Base-by-base conservation (phyloP, 2,888 invertebrate species). In the Mechanitis messenoides region DNA sequence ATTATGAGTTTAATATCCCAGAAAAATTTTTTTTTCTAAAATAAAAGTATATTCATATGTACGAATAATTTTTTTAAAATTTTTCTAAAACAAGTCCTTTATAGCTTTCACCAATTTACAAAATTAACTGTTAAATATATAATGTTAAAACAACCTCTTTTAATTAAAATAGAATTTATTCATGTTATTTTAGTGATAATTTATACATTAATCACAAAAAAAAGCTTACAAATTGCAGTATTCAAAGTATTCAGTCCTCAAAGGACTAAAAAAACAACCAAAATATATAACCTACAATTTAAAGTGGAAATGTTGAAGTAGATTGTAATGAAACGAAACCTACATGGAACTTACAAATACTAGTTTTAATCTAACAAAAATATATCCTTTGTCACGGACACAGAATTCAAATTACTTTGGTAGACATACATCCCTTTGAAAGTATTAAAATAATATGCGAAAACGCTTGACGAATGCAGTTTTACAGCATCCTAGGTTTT, bases 401-500 rank as follows among this genome's bases (percentile, higher is more conserved):
- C 59, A 60, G 28, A 46, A 55, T 59, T 20, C 6, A 54, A 55
- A 33, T 47, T 58, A 5, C 11, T 35, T 33, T 35, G 28, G 3
- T 3, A 12, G 6, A 42, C 20, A 20, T 20, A 20, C 54, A 11
- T 57, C 53, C 47, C 20, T 59, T 57, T 46, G 63, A 63, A 65
- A 55, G 63, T 65, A 64, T 69, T 64, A 63, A 60, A 50, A 62
- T 64, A 69, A 59, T 62, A 59, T 61, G 54, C 63, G 58, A 47
- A 65, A 68, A 68, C 64, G 63, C 68, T 69, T 61, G 64, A 66
- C 65, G 65, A 68, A 69, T 68, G 70, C 66, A 65, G 69, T 68
- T 67, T 69, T 61, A 63, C 62, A 62, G 64, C 57, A 67, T 62
- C 60, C 60, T 65, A 56, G 55, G 47, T 58, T 62, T 69, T 71